Evolutionary conservation across 1,140 invertebrate species (phyloP).

Genomic region (Arion vulgaris): DNA sequence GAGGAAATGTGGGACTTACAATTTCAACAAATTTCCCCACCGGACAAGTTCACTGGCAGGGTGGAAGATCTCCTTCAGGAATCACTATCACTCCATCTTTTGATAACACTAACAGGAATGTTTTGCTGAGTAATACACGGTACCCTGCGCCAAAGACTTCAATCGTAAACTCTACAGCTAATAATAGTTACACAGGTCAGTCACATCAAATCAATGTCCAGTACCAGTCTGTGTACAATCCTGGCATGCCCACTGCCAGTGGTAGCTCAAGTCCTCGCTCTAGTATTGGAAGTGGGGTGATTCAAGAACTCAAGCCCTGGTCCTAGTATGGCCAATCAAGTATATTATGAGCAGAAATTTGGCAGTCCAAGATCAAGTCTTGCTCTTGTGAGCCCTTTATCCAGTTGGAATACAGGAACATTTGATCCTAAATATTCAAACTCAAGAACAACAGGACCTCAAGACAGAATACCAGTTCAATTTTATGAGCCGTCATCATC

Average conservation of each 20-base stretch:
- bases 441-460: slow-evolving; percentile 65
- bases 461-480: slow-evolving; percentile 43
- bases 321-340: slow-evolving; percentile 71
- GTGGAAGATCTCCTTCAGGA: slow-evolving; percentile 26
- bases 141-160: slow-evolving; percentile 46
- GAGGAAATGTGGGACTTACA: slow-evolving; percentile 10
- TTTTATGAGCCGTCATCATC: slow-evolving; percentile 65
- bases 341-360: slow-evolving; percentile 75
- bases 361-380: slow-evolving; percentile 70
- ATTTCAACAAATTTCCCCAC: slow-evolving; percentile 18
- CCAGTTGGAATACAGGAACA: slow-evolving; percentile 72
- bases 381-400: slow-evolving; percentile 74
- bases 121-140: slow-evolving; percentile 39
- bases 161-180: slow-evolving; percentile 20
- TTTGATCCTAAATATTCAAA: slow-evolving; percentile 75
- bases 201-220: slow-evolving; percentile 35
- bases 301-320: slow-evolving; percentile 77
- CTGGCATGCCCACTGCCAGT: slow-evolving; percentile 35
- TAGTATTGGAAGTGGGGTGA: slow-evolving; percentile 77
- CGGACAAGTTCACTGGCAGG: slow-evolving; percentile 27
- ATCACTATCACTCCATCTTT: slow-evolving; percentile 15
- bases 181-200: not conserved
- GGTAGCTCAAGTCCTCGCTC: slow-evolving; percentile 74
- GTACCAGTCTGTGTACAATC: slow-evolving; percentile 42
- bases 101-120: slow-evolving; percentile 42